These are phyloP conservation scores for Clarias macrocephalus DNA, from an alignment of 2,113 vertebrate genomes.

Conservation along the genomic window DNA sequence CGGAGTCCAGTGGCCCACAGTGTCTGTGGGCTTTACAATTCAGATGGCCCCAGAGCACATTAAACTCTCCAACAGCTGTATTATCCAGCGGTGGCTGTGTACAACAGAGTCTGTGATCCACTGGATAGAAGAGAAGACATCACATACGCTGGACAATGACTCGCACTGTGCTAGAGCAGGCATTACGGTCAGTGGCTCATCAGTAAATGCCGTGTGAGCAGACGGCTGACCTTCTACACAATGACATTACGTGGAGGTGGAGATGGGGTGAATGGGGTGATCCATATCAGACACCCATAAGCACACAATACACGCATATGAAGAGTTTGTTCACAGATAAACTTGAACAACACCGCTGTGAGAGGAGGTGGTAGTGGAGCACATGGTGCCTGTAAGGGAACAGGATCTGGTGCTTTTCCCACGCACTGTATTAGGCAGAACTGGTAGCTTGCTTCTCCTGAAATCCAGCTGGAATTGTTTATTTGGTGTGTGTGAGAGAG, in stretches of 20 bases:
- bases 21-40: background rate
- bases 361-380: slow-evolving; percentile 42
- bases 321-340: slow-evolving; percentile 8
- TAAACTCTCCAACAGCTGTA: slow-evolving; percentile 7
- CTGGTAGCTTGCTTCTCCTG: slow-evolving; percentile 56
- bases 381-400: slow-evolving; percentile 25
- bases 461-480: slow-evolving; percentile 34
- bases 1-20: too few relatives aligned
- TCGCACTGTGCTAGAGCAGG: slow-evolving; percentile 44
- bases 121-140: slow-evolving; percentile 40
- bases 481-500: slow-evolving; percentile 32
- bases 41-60: background rate
- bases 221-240: slow-evolving; percentile 80
- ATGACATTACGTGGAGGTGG: slow-evolving; percentile 70
- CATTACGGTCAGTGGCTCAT: slow-evolving; percentile 47
- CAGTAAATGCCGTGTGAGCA: slow-evolving; percentile 68
- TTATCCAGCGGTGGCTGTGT: background rate
- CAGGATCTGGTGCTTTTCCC: slow-evolving; percentile 67
- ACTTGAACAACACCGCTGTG: background rate
- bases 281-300: slow-evolving; percentile 1
- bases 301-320: slow-evolving; percentile 42
- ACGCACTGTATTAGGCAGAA: slow-evolving; percentile 71
- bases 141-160: slow-evolving; percentile 49
- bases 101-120: slow-evolving; percentile 17
- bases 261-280: slow-evolving; percentile 29